These are phyloP conservation scores for Herpailurus yagouaroundi DNA, from an alignment of 2,113 vertebrate species.

Conservation along the genomic window DNA sequence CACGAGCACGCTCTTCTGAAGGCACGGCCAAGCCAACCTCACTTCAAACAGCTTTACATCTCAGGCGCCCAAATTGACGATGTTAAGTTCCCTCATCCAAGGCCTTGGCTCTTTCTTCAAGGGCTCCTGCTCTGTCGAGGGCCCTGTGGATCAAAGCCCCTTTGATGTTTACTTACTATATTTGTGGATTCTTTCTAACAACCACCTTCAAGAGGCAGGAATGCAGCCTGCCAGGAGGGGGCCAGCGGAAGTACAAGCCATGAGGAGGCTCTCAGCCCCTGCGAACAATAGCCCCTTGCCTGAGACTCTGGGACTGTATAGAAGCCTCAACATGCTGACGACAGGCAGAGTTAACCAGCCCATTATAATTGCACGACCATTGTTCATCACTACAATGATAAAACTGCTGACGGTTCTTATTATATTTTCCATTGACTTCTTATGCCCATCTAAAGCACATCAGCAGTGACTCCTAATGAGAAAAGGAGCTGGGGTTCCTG, in stretches of 20 bases:
- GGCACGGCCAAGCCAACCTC: conserved; percentile 46
- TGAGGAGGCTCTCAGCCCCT: background rate
- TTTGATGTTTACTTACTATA: conserved; percentile 87
- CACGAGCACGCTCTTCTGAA: background rate
- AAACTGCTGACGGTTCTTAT: background rate
- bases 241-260: background rate
- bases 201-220: conserved; percentile 50
- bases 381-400: background rate
- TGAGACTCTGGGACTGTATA: background rate
- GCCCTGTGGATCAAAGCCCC: conserved; percentile 84
- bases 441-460: background rate
- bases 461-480: background rate
- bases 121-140: conserved; percentile 75
- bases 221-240: background rate
- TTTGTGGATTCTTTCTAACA: conserved; percentile 75
- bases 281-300: background rate
- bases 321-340: background rate
- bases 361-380: background rate
- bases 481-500: background rate
- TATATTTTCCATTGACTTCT: background rate
- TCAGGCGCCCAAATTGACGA: conserved; percentile 69
- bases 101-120: conserved; percentile 76
- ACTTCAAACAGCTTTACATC: conserved; percentile 83
- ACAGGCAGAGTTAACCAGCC: background rate
- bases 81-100: conserved; percentile 83